Percentiles rank a stretch among this genome's conserved stretches.
phyloP scores from a whole-genome alignment of 1,140 invertebrate species.

The Dolichoris vasculosae region DNA sequence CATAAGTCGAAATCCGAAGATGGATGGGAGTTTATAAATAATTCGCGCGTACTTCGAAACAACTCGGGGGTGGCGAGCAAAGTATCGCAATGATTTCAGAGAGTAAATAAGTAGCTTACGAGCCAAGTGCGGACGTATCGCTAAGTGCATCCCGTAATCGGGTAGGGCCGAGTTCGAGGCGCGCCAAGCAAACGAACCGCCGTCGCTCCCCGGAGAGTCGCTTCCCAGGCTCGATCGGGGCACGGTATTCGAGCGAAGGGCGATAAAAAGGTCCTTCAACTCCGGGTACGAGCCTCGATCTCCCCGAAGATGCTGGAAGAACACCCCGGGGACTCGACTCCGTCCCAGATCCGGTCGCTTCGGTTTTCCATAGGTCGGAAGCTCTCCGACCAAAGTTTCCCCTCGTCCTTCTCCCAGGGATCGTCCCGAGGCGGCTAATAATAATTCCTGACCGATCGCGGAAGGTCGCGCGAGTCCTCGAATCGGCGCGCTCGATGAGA shows the following conservation, averaged over 20 bases:
- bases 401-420: no score
- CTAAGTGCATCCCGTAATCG: neutral
- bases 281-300: neutral
- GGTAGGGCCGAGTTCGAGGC: neutral
- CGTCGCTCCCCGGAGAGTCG: neutral
- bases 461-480: neutral
- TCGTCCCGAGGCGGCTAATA: neutral
- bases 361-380: neutral
- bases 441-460: neutral
- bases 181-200: neutral
- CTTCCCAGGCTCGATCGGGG: neutral
- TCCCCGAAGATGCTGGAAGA: neutral
- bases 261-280: conserved; percentile 3
- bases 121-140: neutral
- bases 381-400: no score
- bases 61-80: neutral
- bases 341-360: no score
- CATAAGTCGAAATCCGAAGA: neutral
- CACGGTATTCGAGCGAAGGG: no score
- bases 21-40: neutral
- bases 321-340: neutral
- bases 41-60: neutral
- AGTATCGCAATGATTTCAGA: neutral
- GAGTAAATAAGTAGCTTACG: neutral
- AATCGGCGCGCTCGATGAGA: neutral